Base-by-base conservation (phyloP, 1,140 invertebrate genomes). In the Asobara japonica region DNA sequence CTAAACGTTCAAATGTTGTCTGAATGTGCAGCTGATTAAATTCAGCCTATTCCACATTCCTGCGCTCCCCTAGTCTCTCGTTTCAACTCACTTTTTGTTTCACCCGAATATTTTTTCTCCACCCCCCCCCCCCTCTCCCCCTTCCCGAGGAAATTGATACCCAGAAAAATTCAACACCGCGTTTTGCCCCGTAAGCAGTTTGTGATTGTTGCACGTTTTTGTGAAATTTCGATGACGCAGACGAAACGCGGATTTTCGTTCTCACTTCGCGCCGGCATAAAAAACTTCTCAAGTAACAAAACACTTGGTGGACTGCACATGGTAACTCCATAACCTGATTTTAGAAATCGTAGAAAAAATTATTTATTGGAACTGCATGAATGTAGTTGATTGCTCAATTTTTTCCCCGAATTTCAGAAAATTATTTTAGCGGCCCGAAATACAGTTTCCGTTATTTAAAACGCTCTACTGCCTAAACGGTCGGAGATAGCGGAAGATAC, bases 191-290 rank as follows among this genome's bases (percentile, higher is more conserved):
- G n/a, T 62, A 62, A 62, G 60, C 60, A 16, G 13, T 1, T 30
- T 29, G 60, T 31, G 29, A 62, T 31, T 62, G 60, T 62, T 62
- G 60, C n/a, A 16, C 29, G 0, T 18, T 61, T 62, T 62, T 62
- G 18, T n/a, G 51, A 60, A 51, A 69, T 56, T n/a, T 69, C 45
- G 66, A 33, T 31, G 66, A 69, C 45, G n/a, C 29, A 13, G 11
- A 16, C 25, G 10, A 30, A 16, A 31, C 13, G n/a, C n/a, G 4
- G 13, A 5, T 31, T 30, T 30, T 62, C 31, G 11, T 31, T 31
- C 29, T 29, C 27, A 13, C n/a, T 27, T 20, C 27, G 11, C 16
- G 66, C 45, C 8, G 22, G 8, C 13, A 6, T 31, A 27, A n/a
- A n/a, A n/a, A n/a, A n/a, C n/a, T 56, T 30, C 36, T 60, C 16